phyloP scores from a whole-genome alignment of 2,888 invertebrate genomes.

The Xestobium rufovillosum region DNA sequence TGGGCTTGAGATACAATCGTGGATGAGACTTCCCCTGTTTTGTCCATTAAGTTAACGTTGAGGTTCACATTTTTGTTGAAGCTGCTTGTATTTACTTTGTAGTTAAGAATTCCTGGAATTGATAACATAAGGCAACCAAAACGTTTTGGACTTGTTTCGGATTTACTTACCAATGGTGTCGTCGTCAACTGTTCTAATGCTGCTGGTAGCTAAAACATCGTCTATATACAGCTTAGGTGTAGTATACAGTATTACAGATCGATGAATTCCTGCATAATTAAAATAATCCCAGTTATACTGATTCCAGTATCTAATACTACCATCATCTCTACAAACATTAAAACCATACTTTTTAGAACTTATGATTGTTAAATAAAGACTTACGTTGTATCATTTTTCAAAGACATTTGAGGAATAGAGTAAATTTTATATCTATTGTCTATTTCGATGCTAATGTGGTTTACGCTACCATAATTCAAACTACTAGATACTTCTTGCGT shows the following conservation, averaged over 20 bases:
- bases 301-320: constrained; percentile 59
- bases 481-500: constrained; percentile 71
- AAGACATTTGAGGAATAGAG: constrained; percentile 88
- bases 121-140: no score
- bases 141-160: no score
- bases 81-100: no score
- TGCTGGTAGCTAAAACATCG: constrained; percentile 72
- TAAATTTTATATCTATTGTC: constrained; percentile 82
- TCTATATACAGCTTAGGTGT: constrained; percentile 75
- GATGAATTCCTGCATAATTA: constrained; percentile 95
- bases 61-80: no score
- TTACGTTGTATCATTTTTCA: no score
- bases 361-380: no score
- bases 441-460: constrained; percentile 83
- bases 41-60: no score
- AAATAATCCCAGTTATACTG: constrained; percentile 90
- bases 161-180: constrained; percentile 49
- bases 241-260: constrained; percentile 81
- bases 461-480: constrained; percentile 59
- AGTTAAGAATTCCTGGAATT: no score
- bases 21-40: no score
- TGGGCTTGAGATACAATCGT: no score
- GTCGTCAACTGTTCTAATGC: constrained; percentile 54
- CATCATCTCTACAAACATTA: constrained; percentile 48
- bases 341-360: neutral